These are phyloP conservation scores for Tachystola acroxantha DNA, from an alignment of 2,888 invertebrate genomes.

Conservation along the genomic window DNA sequence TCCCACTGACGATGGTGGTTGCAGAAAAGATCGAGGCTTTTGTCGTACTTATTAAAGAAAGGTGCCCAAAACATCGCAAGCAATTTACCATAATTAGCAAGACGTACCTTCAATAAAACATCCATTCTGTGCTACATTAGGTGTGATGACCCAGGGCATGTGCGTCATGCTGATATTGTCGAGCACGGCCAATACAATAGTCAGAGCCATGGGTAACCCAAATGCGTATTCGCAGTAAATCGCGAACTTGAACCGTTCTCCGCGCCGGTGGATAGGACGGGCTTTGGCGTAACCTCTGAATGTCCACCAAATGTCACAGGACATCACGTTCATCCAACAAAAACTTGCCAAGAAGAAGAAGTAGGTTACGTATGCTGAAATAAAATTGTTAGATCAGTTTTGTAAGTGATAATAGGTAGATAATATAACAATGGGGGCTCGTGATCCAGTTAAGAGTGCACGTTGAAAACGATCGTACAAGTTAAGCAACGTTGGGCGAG, in stretches of 20 bases:
- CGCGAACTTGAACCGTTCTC: constrained; percentile 50
- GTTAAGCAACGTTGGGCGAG: too few species aligned
- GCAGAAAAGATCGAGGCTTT: too few species aligned
- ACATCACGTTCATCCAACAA: constrained; percentile 69
- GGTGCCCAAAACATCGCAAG: too few species aligned
- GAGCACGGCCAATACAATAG: constrained; percentile 28
- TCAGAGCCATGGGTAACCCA: constrained; percentile 49
- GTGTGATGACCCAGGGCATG: constrained; percentile 50
- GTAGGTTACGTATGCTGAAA: constrained; percentile 43
- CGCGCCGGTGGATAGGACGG: constrained; percentile 55
- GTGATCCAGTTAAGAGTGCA: too few species aligned
- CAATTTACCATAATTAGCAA: too few species aligned
- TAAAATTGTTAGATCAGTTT: too few species aligned
- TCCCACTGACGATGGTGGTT: too few species aligned
- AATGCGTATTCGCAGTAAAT: constrained; percentile 57
- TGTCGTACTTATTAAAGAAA: too few species aligned
- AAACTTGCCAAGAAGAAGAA: constrained; percentile 56
- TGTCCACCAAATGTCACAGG: constrained; percentile 68
- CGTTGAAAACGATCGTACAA: too few species aligned
- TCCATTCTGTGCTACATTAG: constrained; percentile 33
- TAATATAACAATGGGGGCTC: too few species aligned
- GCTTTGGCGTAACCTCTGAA: constrained; percentile 67
- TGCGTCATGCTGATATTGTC: constrained; percentile 29
- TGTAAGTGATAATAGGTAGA: background rate
- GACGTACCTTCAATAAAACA: constrained; percentile 56